Base-by-base conservation (phyloP, 2,113 vertebrate genomes). In the Rhinoptilus africanus region DNA sequence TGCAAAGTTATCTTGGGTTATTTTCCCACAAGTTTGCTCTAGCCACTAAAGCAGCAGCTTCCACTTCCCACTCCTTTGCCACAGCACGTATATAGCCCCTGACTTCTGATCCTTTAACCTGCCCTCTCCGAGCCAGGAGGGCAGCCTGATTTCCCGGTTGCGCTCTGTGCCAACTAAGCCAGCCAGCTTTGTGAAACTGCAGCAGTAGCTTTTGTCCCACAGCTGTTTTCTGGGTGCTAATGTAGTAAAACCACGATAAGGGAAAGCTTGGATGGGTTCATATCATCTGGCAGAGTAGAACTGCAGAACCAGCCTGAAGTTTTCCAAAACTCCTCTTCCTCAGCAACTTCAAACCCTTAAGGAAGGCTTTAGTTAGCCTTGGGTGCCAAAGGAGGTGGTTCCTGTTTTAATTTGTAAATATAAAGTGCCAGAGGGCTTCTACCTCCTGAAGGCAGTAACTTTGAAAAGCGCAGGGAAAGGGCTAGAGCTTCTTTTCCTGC, bases 251-350 rank as follows among this genome's bases (percentile, higher is more conserved):
- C 20, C 63, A 73, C 0, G 0, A 54, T 0, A 10, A 84, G n/a
- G 75, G 57, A 77, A 59, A 80, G n/a, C 43, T 71, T 81, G 82
- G 35, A 79, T 79, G 67, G 34, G 62, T 85, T 89, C 27, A 1
- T 75, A 32, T 66, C 30, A 57, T 69, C 68, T 83, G 64, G 12
- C 89, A 86, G 88, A 86, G 79, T 14, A 53, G 72, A 93, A 77
- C 20, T 87, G 51, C 86, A 84, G 80, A 95, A 63, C 23, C 54
- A 78, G 60, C 32, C 56, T 59, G 48, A 39, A 59, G 54, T 78
- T 89, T 78, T 64, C 60, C 53, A 51, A 48, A 94, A 85, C 87
- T 60, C 35, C 43, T 89, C 35, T 77, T 88, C 76, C 64, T 86
- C 60, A 82, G 56, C 73, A 71, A 28, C 53, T 75, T 89, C 39